Percentiles rank a stretch among this genome's conserved stretches.
Evolutionary conservation across 30 jellyfish, hydroid and myxozoan genomes (phyloP).

Genomic region (Nemopilema nomurai): DNA sequence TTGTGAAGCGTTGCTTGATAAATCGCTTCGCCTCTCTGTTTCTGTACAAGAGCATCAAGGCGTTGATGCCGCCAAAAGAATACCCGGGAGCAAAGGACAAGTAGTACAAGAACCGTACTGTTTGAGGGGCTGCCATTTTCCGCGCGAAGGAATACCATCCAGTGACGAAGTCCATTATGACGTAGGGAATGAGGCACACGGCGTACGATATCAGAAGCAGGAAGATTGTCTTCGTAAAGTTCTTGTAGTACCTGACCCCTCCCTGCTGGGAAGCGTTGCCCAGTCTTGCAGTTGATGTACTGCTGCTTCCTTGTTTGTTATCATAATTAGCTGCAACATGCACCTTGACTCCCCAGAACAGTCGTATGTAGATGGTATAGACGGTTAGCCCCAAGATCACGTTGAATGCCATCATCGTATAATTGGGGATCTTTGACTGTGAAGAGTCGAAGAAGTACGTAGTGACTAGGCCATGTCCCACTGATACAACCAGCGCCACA

Average conservation of each 20-base stretch:
- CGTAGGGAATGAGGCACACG: conserved; percentile 6
- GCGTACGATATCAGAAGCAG: conserved; percentile 14
- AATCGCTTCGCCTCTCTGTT: conserved; percentile 22
- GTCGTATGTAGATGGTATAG: not conserved
- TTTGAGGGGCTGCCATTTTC: conserved; percentile 19
- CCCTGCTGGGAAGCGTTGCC: not conserved
- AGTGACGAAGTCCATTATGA: conserved; percentile 25
- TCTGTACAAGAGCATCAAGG: conserved; percentile 33
- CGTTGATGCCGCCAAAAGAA: conserved; percentile 16
- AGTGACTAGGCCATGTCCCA: conserved; percentile 19
- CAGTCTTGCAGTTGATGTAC: not conserved
- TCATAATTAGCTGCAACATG: not conserved
- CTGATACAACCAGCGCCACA: not conserved
- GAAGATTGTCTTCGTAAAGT: conserved; percentile 27
- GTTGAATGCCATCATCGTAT: conserved; percentile 14
- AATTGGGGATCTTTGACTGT: conserved; percentile 8
- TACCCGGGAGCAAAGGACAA: conserved; percentile 14
- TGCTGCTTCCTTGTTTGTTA: not conserved
- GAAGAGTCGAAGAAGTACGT: conserved; percentile 27
- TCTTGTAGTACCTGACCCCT: not conserved
- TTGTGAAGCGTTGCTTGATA: conserved; percentile 18
- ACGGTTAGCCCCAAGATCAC: not conserved
- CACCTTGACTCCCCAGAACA: conserved; percentile 2
- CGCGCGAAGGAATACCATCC: conserved; percentile 32
- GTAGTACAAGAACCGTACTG: conserved; percentile 19